These are phyloP conservation scores for Drosophila murphyi DNA, from an alignment of 1,140 invertebrate species.

Conservation along the genomic window DNA sequence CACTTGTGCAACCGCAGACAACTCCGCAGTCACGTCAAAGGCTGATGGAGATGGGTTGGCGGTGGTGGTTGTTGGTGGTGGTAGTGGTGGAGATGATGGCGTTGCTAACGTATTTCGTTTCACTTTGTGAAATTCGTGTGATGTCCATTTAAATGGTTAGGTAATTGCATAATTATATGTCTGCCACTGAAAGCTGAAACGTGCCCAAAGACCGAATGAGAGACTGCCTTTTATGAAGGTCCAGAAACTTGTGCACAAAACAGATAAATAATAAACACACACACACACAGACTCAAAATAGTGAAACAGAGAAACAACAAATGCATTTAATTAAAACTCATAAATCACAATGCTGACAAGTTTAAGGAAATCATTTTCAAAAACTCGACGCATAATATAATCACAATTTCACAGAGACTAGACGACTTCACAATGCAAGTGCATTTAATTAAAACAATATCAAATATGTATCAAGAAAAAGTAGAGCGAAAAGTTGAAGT, in stretches of 20 bases:
- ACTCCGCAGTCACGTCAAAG: conserved; percentile 70
- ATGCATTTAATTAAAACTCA: conserved; percentile 69
- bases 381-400: conserved; percentile 9
- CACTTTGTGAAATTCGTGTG: conserved; percentile 62
- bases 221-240: conserved; percentile 1
- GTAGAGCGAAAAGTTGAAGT: not conserved
- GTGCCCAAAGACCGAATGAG: conserved; percentile 18
- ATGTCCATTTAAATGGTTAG: conserved; percentile 81
- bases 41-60: conserved; percentile 11
- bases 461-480: conserved; percentile 16
- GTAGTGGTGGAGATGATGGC: not conserved
- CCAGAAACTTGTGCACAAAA: conserved; percentile 19
- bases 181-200: conserved; percentile 57
- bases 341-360: conserved; percentile 71
- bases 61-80: not conserved
- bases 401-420: not conserved
- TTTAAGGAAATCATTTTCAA: conserved; percentile 61
- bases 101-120: conserved; percentile 57
- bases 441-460: conserved; percentile 35
- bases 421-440: conserved; percentile 27
- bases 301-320: conserved; percentile 14
- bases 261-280: conserved; percentile 24
- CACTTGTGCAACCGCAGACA: conserved; percentile 66
- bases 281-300: conserved; percentile 3
- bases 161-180: conserved; percentile 82